Base-by-base conservation (phyloP, 2,888 invertebrate species). In the Brachyptera risi region DNA sequence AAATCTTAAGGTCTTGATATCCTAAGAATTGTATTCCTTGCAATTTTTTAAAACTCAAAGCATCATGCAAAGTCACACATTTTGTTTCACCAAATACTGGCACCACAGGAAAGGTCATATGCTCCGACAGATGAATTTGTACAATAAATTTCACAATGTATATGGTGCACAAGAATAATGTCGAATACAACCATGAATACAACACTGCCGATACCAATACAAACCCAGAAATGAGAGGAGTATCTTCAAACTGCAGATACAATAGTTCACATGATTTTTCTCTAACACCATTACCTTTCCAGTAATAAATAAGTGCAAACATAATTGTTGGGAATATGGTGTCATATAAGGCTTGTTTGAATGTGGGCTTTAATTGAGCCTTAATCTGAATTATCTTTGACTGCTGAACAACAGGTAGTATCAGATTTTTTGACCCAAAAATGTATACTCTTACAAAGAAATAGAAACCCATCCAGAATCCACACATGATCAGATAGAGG, bases 11-110 rank as follows among this genome's bases (percentile, higher is more conserved):
- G 73, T 92, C 91, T 63, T 86, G 78, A 64, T 86, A 89, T 4
- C 88, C 92, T 59, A 93, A 76, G 70, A 88, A 85, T 72, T 88
- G 87, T 65, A 87, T 79, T 56, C 90, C 84, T 7, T 87, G 86
- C 54, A 84, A 78, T 59, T 82, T 80, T 60, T 82, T 80, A 69
- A 75, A 73, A 2, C 78, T 76, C 19, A 91, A 72, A 21, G 84
- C 87, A 65, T 84, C 82, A 38, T 80, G 77, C 17, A 92, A 73
- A 0, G 82, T 82, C 0, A 86, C 69, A 5, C 67, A 69, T 56
- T 71, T 73, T 47, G 69, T 73, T 42, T 44, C 47, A 17, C 61
- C 51, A 42, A 35, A 54, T 3, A 77, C 74, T 11, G 69, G 65
- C 49, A 78, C 76, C 65, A 90, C 79, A 1, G 83, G 80, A 72